Evolutionary conservation across 2,888 invertebrate genomes (phyloP), one percentile per base, ranked within the genome.

Genomic region (Drosophila barbarae): DNA sequence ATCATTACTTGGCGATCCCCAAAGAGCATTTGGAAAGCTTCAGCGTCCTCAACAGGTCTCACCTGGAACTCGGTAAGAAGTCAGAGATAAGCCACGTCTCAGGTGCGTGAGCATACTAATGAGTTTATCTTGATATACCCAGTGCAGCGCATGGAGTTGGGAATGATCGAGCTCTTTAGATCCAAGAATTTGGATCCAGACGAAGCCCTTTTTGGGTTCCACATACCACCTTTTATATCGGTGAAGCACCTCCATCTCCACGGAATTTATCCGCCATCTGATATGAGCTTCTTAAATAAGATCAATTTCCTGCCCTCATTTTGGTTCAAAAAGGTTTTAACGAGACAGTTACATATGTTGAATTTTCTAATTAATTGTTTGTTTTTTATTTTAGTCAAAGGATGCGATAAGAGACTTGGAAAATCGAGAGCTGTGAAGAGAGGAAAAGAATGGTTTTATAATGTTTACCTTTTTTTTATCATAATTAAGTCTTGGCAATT

Each of bases 151-250:
- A 92, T 97, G 91, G 90, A 94, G 3, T 77, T 89, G 0, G 90
- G 90, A 0, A 87, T 92, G 15, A 88, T 90, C 32, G 87, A 90
- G 6, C 78, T 91, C 28, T 76, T 93, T 0, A 69, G 79, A 1
- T 90, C 91, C 21, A 90, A 91, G 73, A 91, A 91, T 30, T 88
- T 91, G 0, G 81, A 90, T 1, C 30, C 88, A 0, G 84, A 89
- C 0, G 90, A 91, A 52, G 89, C 91, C 21, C 90, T 93, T 59
- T 90, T 93, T 47, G 98, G 98, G 0, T 98, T 96, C 86, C 97
- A 98, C 87, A 94, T 96, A 94, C 97, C 98, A 0, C 98, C 98
- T 0, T 97, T 97, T 89, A 93, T 94, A 67, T 93, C 94, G 9
- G 92, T 98, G 0, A 88, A 90, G 47, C 98, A 98, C 89, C 71